Evolutionary conservation across 2,797 vertebrate genomes (phyloP), one percentile per base, ranked within the genome.

Genomic region (Malacoctenus gilli): DNA sequence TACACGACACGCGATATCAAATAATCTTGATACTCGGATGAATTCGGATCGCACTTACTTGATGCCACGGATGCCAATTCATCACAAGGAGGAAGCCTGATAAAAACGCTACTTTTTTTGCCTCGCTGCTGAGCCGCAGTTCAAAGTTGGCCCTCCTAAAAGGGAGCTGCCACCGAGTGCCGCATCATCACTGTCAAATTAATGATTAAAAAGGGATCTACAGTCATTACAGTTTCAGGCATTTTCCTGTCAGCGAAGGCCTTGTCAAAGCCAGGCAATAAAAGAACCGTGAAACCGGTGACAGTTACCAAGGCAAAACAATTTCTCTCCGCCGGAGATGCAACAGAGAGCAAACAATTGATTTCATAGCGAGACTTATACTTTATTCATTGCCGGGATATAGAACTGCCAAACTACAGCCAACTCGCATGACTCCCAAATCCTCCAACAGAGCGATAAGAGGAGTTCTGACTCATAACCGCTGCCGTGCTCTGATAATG

Each of bases 291-390:
- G 62, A 68, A 76, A 69, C 22, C 1, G 15, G 59, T 63, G 72
- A 82, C 66, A 76, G 69, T 60, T 60, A 72, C 77, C 70, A 49
- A 83, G 74, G 63, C 71, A 79, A 84, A 86, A 83, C 76, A 57
- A 82, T 80, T 75, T 75, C 65, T 75, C 43, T 70, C 51, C 22
- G 55, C 35, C 71, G 69, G 30, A 60, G 68, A 79, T 68, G 77
- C 80, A 78, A 75, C 68, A 19, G 10, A 59, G 68, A 79, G 62
- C 56, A 81, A 83, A 84, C 77, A 80, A 82, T 58, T 72, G 80
- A 79, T 85, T 85, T 75, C 59, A 64, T 18, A 55, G 55, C 13
- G 51, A 66, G 68, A 69, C 72, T 68, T 70, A 76, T 82, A 72
- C 61, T 71, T 82, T 79, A 82, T 79, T 85, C 62, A 77, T 86